Percentiles rank a stretch among this genome's conserved stretches.
These are phyloP conservation scores for Spinibarbus caldwelli DNA, from an alignment of 2,797 vertebrate species.

Conservation along the genomic window DNA sequence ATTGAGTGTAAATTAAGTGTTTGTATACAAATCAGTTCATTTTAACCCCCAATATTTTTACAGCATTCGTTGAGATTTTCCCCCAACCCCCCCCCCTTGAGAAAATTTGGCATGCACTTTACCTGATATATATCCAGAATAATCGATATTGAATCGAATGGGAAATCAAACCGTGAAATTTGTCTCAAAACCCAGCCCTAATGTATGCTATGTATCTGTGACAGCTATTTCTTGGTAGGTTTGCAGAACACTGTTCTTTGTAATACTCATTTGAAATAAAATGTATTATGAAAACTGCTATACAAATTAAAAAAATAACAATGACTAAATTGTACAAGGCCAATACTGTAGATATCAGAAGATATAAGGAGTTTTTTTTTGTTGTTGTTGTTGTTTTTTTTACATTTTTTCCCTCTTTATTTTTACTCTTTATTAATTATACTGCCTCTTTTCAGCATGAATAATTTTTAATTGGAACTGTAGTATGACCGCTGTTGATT, in stretches of 20 bases:
- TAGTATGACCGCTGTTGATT: background rate
- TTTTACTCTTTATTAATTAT: background rate
- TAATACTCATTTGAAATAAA: background rate
- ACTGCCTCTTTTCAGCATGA: background rate
- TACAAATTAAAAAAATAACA: background rate
- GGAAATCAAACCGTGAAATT: too few species aligned
- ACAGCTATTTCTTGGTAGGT: background rate
- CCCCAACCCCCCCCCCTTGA: too few species aligned
- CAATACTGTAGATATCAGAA: background rate
- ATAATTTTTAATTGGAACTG: conserved; percentile 6
- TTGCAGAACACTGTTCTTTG: background rate
- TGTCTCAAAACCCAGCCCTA: too few species aligned
- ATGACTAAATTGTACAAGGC: background rate
- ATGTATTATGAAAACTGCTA: background rate
- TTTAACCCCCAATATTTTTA: too few species aligned
- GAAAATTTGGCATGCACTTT: too few species aligned
- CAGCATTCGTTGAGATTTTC: too few species aligned
- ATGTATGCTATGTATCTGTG: background rate
- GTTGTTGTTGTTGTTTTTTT: too few species aligned
- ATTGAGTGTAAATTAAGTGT: too few species aligned
- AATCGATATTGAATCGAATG: too few species aligned
- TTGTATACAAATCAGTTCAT: too few species aligned
- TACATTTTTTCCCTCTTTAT: background rate
- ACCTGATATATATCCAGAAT: too few species aligned
- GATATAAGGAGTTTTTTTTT: background rate